Percentiles rank a stretch among this genome's conserved stretches.
Conservation (phyloP, 2,888 invertebrate species). For the Argynnis bischoffii region DNA sequence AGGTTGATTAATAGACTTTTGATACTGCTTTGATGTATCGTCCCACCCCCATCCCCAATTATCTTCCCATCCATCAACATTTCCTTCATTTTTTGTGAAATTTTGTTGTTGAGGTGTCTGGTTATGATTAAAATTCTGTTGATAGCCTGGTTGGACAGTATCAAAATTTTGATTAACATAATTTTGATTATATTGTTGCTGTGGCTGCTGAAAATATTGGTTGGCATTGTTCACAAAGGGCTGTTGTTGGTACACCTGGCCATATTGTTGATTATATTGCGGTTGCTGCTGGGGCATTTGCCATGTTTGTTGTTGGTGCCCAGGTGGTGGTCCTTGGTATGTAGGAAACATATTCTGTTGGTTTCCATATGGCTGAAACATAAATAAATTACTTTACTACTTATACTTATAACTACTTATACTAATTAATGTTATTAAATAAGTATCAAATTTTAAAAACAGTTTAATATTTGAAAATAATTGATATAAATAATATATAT, state of each 20-base stretch:
- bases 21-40: constrained; percentile 71
- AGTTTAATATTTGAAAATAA: too few relatives aligned
- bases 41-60: constrained; percentile 85
- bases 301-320: constrained; percentile 64
- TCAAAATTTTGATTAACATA: constrained; percentile 57
- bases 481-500: constrained; percentile 28
- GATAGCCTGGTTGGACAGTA: constrained; percentile 55
- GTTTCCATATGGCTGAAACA: constrained; percentile 65
- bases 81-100: constrained; percentile 52
- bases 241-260: constrained; percentile 63
- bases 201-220: constrained; percentile 60
- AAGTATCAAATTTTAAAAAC: too few relatives aligned
- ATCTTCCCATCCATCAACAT: constrained; percentile 69
- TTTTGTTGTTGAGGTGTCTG: constrained; percentile 54
- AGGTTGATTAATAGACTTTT: constrained; percentile 49
- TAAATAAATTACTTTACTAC: too few relatives aligned
- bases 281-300: constrained; percentile 48
- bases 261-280: constrained; percentile 69
- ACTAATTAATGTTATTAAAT: too few relatives aligned
- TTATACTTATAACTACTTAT: too few relatives aligned
- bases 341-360: constrained; percentile 66
- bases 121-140: constrained; percentile 62
- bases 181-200: constrained; percentile 61
- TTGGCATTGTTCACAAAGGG: constrained; percentile 62
- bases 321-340: constrained; percentile 52